These are phyloP conservation scores for Myopa testacea DNA, from an alignment of 2,888 invertebrate species.

Conservation along the genomic window DNA sequence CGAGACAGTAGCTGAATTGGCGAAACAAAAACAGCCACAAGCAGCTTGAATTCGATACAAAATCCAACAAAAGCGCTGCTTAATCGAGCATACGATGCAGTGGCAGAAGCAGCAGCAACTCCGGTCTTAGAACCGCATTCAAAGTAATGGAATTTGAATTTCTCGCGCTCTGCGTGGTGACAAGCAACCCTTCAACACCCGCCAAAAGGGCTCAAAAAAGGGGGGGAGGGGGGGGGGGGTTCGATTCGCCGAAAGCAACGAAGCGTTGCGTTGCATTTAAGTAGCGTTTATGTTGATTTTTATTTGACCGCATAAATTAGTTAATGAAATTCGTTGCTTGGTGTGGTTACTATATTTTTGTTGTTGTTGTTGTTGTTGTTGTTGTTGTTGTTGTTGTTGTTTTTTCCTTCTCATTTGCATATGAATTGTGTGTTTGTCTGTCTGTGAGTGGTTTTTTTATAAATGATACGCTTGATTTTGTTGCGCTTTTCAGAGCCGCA, in stretches of 20 bases:
- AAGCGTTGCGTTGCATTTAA: slow-evolving; percentile 25
- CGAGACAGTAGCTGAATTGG: no score
- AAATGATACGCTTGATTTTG: not conserved
- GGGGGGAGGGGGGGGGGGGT: not conserved
- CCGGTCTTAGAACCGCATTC: not conserved
- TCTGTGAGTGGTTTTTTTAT: not conserved
- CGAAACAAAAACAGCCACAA: not conserved
- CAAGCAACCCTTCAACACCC: slow-evolving; percentile 32
- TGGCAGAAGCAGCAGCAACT: not conserved
- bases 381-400: not conserved
- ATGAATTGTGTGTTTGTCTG: slow-evolving; percentile 4
- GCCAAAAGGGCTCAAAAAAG: not conserved
- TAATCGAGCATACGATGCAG: slow-evolving; percentile 30
- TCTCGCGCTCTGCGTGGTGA: slow-evolving; percentile 28
- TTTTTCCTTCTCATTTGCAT: slow-evolving; percentile 24
- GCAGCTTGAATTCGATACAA: not conserved
- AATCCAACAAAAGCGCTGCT: slow-evolving; percentile 17
- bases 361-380: not conserved
- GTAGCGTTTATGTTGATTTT: slow-evolving; percentile 17
- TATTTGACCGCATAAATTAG: slow-evolving; percentile 34
- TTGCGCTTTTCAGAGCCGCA: slow-evolving; percentile 10
- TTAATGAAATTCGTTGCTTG: slow-evolving; percentile 16
- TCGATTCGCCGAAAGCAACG: not conserved
- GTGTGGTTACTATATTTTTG: not conserved
- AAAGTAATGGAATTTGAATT: slow-evolving; percentile 27